Base-by-base conservation (phyloP, 2,888 invertebrate genomes). In the Lacanobia oleracea region DNA sequence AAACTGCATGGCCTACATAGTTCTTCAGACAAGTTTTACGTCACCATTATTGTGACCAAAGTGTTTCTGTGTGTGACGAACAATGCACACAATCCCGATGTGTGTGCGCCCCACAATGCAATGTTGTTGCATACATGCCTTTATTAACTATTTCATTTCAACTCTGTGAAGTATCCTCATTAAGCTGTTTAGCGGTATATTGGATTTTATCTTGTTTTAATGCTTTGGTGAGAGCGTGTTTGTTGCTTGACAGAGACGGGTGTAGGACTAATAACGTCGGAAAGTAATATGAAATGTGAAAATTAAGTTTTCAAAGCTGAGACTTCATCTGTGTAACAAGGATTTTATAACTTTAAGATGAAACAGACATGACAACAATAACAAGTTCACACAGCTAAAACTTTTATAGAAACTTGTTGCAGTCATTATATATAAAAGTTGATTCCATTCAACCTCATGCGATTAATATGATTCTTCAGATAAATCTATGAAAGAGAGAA, bases 71-170 rank as follows among this genome's bases (percentile, higher is more conserved):
- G 64, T 62, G 21, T 43, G 59, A 75, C 72, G 77, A 79, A 85
- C 83, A 85, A 83, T 82, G 82, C 77, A 79, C 71, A 83, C 82
- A 81, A 81, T 82, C 75, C 75, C 77, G 64, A 74, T 83, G 75
- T 75, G 5, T 33, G 76, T 71, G 73, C 67, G 65, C 56, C 23
- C 59, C 66, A 83, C 84, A 81, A 82, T 82, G 72, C 81, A 67
- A 72, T 80, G 76, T 75, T 79, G 75, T 84, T 80, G 80, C 75
- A 79, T 82, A 80, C 81, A 82, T 78, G 67, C 68, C 82, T 86
- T 85, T 86, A 84, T 86, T 84, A 87, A 85, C 83, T 79, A 77
- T 85, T 86, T 80, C 74, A 83, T 87, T 85, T 73, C 67, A 83
- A 81, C 77, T 77, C 51, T 43, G 59, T 64, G 48, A 82, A 78